These are phyloP conservation scores for Drosophila novamexicana DNA, from an alignment of 1,140 invertebrate species.

Conservation along the genomic window DNA sequence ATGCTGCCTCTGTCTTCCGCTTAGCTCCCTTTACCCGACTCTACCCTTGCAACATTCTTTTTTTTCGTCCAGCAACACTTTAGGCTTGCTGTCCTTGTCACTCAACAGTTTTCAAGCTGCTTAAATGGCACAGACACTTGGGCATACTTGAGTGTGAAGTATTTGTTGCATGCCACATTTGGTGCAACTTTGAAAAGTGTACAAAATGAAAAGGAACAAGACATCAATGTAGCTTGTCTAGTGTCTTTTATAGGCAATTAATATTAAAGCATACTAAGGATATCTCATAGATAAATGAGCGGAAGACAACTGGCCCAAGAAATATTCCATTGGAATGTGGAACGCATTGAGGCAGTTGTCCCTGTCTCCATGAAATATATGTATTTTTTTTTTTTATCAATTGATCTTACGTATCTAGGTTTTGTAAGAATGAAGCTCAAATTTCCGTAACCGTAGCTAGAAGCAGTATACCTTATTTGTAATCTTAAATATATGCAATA, in stretches of 20 bases:
- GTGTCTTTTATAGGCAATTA: background rate
- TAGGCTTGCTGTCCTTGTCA: constrained; percentile 19
- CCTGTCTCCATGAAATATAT: no score
- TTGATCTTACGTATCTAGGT: no score
- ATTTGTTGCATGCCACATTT: constrained; percentile 27
- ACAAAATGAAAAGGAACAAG: background rate
- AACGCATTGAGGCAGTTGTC: no score
- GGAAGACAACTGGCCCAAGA: no score
- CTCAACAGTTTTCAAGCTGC: constrained; percentile 54
- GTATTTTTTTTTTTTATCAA: no score
- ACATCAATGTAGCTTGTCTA: background rate
- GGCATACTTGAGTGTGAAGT: background rate
- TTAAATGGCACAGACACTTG: constrained; percentile 29
- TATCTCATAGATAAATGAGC: no score
- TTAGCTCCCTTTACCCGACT: background rate
- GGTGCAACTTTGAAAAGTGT: constrained; percentile 27
- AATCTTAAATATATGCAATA: no score
- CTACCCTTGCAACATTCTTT: background rate
- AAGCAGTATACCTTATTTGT: no score
- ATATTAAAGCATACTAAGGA: background rate
- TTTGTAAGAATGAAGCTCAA: no score
- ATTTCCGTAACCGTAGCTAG: no score
- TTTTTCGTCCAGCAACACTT: constrained; percentile 11
- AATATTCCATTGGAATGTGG: no score
- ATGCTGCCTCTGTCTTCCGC: constrained; percentile 21